Evolutionary conservation across 2,888 invertebrate genomes (phyloP), one percentile per base, ranked within the genome.

Genomic region (Hoplodrina blanda): DNA sequence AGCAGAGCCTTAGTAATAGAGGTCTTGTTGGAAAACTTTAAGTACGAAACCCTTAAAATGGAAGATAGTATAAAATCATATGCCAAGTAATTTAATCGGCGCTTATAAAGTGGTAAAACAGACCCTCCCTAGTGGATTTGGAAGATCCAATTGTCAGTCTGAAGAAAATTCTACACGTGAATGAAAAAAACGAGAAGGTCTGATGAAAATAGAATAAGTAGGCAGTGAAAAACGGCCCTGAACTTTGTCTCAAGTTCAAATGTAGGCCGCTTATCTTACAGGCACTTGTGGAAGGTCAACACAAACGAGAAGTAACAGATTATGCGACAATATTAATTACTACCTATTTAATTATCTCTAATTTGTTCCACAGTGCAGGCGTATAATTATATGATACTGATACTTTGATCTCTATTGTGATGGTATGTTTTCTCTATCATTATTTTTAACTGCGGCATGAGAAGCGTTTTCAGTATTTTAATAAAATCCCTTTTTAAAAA

Each of bases 261-360:
- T 13, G n/a, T 20, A 8, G 0, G 25, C 10, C 4, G 3, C 57
- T 57, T 19, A 20, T 20, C 57, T 44, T 5, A 61, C 33, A 41
- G 25, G 4, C 17, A 49, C 46, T 33, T 54, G 19, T 17, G 44
- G 52, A 67, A 69, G 59, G 54, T 73, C 77, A 69, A 60, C 33
- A 49, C 11, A 13, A 69, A 55, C 59, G 19, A 54, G 49, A 55
- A 59, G 33, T 60, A 7, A 41, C 33, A 76, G 13, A 17, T 54
- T 60, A 49, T 25, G 11, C 11, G 13, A 49, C 59, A 59, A 49
- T 54, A 44, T 33, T 73, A 73, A 69, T 69, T 44, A 30, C 57
- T 44, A 49, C 10, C 41, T 55, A 46, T 46, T 46, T 46, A 69
- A 69, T 69, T 60, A 53, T 11, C 4, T 25, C 17, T 30, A 49